Conservation (phyloP, 1,140 invertebrate genomes). For the Eueides isabella region DNA sequence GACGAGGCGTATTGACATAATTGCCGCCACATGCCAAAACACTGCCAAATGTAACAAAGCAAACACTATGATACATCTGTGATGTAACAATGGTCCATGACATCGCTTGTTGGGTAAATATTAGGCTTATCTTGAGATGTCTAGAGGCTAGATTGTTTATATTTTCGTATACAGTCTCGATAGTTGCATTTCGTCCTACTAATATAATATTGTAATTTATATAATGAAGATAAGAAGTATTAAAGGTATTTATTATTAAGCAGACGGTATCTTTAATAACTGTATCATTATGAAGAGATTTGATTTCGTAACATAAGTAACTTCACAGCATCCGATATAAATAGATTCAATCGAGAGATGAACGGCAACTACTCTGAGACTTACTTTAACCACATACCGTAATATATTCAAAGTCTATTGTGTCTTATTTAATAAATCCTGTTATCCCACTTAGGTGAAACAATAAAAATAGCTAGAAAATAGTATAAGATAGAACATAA, state of each 20-base stretch:
- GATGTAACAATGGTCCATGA: conserved; percentile 34
- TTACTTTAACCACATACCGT: background rate
- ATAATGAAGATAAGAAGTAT: background rate
- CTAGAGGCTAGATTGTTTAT: background rate
- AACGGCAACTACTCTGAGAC: background rate
- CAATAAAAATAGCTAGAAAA: background rate
- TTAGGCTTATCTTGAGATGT: conserved; percentile 4
- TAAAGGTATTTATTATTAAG: background rate
- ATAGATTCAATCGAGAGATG: background rate
- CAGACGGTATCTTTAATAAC: background rate
- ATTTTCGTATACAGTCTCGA: background rate
- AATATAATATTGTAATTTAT: background rate
- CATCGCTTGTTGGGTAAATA: conserved; percentile 28
- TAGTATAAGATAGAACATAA: background rate
- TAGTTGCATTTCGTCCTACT: background rate
- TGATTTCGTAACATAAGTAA: background rate
- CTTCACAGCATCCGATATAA: background rate
- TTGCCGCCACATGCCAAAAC: conserved; percentile 41
- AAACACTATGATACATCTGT: conserved; percentile 34
- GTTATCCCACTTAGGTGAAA: background rate
- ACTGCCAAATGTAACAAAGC: conserved; percentile 36
- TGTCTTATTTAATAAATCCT: background rate
- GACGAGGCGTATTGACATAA: conserved; percentile 40
- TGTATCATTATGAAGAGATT: background rate
- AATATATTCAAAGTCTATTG: background rate